Percentiles rank a stretch among this genome's conserved stretches.
phyloP scores from a whole-genome alignment of 2,888 invertebrate genomes.

The Cheilosia soror region DNA sequence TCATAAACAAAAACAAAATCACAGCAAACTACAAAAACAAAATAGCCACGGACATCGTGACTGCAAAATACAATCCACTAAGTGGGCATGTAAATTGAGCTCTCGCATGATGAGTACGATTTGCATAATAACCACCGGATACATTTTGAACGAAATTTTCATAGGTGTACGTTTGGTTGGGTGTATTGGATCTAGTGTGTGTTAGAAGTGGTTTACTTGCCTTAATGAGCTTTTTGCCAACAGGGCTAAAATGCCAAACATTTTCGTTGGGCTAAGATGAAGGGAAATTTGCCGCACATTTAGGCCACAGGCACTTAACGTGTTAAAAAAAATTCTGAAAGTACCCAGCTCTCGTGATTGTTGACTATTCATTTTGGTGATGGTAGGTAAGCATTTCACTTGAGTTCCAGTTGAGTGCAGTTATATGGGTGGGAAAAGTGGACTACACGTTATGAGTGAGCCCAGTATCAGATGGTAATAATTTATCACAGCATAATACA shows the following conservation, averaged over 20 bases:
- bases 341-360: constrained; percentile 33
- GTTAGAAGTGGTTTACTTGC: constrained; percentile 39
- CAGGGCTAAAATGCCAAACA: constrained; percentile 38
- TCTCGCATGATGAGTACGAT: constrained; percentile 59
- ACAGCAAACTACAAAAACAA: constrained; percentile 2
- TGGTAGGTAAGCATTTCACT: constrained; percentile 14
- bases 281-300: constrained; percentile 34
- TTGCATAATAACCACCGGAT: constrained; percentile 55
- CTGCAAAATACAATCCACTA: constrained; percentile 52
- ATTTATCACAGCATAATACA: too few species aligned
- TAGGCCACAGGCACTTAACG: constrained; percentile 33
- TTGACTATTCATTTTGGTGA: constrained; percentile 23
- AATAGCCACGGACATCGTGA: constrained; percentile 25
- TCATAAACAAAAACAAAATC: not conserved
- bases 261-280: constrained; percentile 40
- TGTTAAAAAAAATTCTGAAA: constrained; percentile 31
- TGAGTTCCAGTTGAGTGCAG: too few species aligned
- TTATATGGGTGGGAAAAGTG: too few species aligned
- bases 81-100: constrained; percentile 60
- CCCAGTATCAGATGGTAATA: too few species aligned
- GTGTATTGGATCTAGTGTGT: constrained; percentile 3
- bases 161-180: constrained; percentile 34
- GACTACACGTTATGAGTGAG: too few species aligned
- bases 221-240: constrained; percentile 53
- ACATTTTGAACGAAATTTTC: constrained; percentile 55